Evolutionary conservation across 2,888 invertebrate genomes (phyloP).

Genomic region (Ferdinandea cuprea): DNA sequence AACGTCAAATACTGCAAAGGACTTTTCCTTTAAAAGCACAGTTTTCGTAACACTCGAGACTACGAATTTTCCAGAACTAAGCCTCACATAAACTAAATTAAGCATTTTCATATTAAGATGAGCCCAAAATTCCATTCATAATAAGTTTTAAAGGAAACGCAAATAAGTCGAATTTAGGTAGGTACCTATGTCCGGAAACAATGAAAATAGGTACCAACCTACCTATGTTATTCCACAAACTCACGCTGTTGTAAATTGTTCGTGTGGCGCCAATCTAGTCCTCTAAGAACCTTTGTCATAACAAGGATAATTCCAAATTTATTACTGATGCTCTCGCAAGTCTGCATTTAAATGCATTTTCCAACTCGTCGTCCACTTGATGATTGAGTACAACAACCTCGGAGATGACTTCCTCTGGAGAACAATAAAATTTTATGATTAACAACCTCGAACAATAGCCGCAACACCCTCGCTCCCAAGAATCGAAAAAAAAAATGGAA

Average conservation of each 20-base stretch:
- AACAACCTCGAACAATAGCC: constrained; percentile 23
- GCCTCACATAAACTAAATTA: too few species aligned
- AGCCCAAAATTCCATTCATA: too few species aligned
- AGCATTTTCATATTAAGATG: too few species aligned
- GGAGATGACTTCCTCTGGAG: constrained; percentile 24
- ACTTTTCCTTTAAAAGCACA: too few species aligned
- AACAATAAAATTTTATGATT: constrained; percentile 63
- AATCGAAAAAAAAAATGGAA: background rate
- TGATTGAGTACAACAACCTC: constrained; percentile 9
- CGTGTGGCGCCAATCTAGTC: constrained; percentile 63
- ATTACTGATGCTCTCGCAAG: constrained; percentile 28
- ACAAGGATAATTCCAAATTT: constrained; percentile 36
- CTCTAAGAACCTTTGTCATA: constrained; percentile 15
- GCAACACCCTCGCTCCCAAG: background rate
- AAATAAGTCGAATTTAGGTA: too few species aligned
- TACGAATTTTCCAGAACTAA: too few species aligned
- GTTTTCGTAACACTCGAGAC: too few species aligned
- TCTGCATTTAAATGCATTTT: constrained; percentile 51
- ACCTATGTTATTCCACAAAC: constrained; percentile 21
- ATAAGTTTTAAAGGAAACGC: too few species aligned
- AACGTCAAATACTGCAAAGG: too few species aligned
- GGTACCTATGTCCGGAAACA: too few species aligned
- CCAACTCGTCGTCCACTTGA: background rate
- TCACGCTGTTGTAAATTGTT: background rate
- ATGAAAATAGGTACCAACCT: constrained; percentile 1